Percentiles rank a stretch among this genome's conserved stretches.
These are phyloP conservation scores for Diplazon laetatorius DNA, from an alignment of 2,888 invertebrate species.

Conservation along the genomic window DNA sequence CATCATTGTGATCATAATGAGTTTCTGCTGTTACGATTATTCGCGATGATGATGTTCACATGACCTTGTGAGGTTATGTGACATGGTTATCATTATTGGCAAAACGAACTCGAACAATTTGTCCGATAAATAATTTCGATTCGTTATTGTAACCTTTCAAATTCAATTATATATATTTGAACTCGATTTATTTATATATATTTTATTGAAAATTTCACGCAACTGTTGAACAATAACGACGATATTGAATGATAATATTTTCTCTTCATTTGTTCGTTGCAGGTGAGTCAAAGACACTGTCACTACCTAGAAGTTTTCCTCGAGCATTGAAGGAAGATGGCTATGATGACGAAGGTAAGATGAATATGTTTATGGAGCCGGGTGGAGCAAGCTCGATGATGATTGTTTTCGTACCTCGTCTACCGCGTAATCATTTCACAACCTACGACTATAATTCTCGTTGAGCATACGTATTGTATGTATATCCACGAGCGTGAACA, in stretches of 20 bases:
- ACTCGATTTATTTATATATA: background rate
- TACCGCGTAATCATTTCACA: conserved; percentile 14
- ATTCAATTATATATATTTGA: conserved; percentile 28
- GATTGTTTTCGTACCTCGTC: background rate
- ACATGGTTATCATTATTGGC: conserved; percentile 6
- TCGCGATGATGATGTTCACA: no score
- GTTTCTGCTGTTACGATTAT: no score
- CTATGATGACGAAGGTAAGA: conserved; percentile 76
- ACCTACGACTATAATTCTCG: conserved; percentile 53
- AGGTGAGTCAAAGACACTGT: conserved; percentile 85
- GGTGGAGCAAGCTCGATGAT: background rate
- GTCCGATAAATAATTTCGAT: conserved; percentile 24
- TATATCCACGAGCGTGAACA: conserved; percentile 24
- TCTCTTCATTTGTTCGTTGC: conserved; percentile 80
- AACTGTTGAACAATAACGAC: background rate
- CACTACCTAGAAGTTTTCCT: conserved; percentile 81
- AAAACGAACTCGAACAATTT: conserved; percentile 14
- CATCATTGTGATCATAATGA: no score
- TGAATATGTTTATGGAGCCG: conserved; percentile 15
- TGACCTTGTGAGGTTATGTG: background rate
- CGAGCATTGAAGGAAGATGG: conserved; percentile 70
- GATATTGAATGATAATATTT: conserved; percentile 15
- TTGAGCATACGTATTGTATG: conserved; percentile 44
- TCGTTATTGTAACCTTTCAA: conserved; percentile 22
- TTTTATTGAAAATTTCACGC: background rate